Conservation (phyloP, 1,140 invertebrate species). For the Maniola jurtina region DNA sequence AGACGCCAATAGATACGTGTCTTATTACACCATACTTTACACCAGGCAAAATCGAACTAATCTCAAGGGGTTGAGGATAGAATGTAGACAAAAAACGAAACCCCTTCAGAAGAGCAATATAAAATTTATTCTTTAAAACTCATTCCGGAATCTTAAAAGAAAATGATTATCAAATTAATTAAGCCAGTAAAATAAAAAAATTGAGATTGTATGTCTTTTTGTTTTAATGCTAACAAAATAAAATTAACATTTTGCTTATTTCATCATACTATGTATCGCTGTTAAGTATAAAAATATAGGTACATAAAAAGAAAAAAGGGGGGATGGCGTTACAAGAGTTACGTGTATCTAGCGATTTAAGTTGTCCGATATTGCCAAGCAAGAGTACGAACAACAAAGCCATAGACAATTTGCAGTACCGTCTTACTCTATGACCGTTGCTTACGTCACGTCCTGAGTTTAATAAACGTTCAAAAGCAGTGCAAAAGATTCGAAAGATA, state of each 20-base stretch:
- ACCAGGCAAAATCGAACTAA: no score
- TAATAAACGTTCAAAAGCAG: not conserved
- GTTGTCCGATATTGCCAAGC: conserved; percentile 21
- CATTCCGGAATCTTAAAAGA: conserved; percentile 58
- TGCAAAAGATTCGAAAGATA: not conserved
- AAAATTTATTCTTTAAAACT: conserved; percentile 75
- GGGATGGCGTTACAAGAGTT: conserved; percentile 60
- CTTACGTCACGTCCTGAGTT: not conserved
- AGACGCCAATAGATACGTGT: no score
- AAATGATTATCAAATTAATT: conserved; percentile 51
- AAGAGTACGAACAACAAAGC: conserved; percentile 22
- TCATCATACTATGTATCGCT: conserved; percentile 53
- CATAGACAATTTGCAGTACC: conserved; percentile 43
- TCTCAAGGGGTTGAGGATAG: not conserved
- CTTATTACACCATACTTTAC: no score
- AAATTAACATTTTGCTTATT: conserved; percentile 71
- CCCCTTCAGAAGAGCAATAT: conserved; percentile 70
- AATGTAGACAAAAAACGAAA: conserved; percentile 24
- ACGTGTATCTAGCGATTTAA: conserved; percentile 51
- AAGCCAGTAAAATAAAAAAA: conserved; percentile 61
- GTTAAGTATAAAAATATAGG: conserved; percentile 68
- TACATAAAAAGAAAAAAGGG: conserved; percentile 57
- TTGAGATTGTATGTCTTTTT: conserved; percentile 75
- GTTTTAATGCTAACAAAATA: conserved; percentile 79
- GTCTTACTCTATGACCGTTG: conserved; percentile 29